phyloP scores from a whole-genome alignment of 2,797 vertebrate species.

The Chiroxiphia lanceolata region DNA sequence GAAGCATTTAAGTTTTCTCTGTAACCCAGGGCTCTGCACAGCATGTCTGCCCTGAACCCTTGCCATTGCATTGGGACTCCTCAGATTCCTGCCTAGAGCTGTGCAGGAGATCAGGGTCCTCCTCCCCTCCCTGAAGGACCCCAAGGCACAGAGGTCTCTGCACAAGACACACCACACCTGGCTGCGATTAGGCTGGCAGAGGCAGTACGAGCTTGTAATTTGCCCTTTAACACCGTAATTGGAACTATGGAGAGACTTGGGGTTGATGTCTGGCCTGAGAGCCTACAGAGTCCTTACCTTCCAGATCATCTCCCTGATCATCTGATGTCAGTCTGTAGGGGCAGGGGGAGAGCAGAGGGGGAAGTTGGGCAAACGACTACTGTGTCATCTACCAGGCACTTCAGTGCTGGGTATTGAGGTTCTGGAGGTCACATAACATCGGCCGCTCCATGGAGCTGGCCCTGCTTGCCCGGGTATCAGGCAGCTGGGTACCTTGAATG shows the following conservation, averaged over 20 bases:
- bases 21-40: not conserved
- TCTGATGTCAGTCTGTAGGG: not conserved
- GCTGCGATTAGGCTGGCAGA: not conserved
- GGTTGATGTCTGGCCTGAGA: not conserved
- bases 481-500: accelerated
- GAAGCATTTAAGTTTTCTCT: not conserved
- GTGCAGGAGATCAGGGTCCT: not conserved
- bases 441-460: accelerated
- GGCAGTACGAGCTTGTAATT: not conserved
- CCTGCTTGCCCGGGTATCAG: not conserved
- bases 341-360: not conserved
- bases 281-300: not conserved
- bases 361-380: not conserved
- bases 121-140: not conserved
- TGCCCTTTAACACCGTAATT: not conserved
- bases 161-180: not conserved
- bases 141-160: not conserved
- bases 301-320: not conserved
- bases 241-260: not conserved
- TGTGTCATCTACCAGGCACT: not conserved
- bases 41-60: not conserved
- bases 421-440: not conserved
- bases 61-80: not conserved
- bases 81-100: not conserved
- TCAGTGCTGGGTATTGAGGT: not conserved